Base-by-base conservation (phyloP, 2,797 vertebrate genomes). In the Staurois parvus region DNA sequence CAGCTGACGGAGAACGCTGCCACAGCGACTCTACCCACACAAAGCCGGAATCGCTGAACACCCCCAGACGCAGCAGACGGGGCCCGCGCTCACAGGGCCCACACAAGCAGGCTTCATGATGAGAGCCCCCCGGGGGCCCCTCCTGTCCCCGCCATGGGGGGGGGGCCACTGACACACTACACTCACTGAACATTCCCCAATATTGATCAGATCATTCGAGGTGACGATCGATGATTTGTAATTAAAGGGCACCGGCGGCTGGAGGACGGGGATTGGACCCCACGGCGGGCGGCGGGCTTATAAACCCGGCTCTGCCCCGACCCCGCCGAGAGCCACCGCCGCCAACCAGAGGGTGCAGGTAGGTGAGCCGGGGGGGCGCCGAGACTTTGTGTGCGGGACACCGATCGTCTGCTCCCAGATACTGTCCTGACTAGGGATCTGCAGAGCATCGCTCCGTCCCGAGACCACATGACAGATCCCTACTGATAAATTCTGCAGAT, bases 191-290 rank as follows among this genome's bases (percentile, higher is more conserved):
- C 69, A 68, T 48, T 72, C 76, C 56, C 40, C 76, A 29, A 1
- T 80, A 85, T 85, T 69, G 84, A 85, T 85, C 34, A 42, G 37
- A 79, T 74, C 30, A 67, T 83, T 32, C 2, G 77, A 68, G 84
- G 77, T 75, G 64, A 79, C 69, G 77, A 85, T 85, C 84, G 52
- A 85, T 80, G 77, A 5, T 68, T 80, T 80, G 42, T 80, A 74
- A 85, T 85, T 85, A 79, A 59, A 68, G 77, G 77, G 66, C 52
- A 8, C n/a, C 40, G 78, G 28, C 48, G 15, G 67, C 24, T 28
- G 69, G 62, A 28, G 45, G 77, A 4, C n/a, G 29, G 76, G 30
- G 81, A 56, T 72, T 67, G 81, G 13, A 66, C 72, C 84, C 77
- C 59, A 59, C 7, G 68, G 84, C 37, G 10, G 29, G 70, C 15